A percentile compares a stretch with the other conserved stretches of the same genome.
These are phyloP conservation scores for Drosophila willistoni DNA, from an alignment of 1,140 invertebrate species.

Conservation along the genomic window DNA sequence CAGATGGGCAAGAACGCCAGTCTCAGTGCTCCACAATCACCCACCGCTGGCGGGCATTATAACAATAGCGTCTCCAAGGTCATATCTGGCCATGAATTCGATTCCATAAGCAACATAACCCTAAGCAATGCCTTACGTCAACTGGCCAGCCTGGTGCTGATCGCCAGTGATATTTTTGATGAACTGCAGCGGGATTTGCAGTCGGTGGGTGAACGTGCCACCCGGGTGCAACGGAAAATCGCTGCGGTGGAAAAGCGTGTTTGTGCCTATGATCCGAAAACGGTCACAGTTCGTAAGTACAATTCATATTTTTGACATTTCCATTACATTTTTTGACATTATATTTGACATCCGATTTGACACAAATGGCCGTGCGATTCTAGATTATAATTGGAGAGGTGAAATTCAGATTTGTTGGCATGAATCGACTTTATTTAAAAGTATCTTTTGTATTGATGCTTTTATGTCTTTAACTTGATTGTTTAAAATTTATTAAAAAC, in stretches of 20 bases:
- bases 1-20: slow-evolving; percentile 43
- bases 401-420: too few species aligned
- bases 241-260: slow-evolving; percentile 86
- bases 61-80: slow-evolving; percentile 42
- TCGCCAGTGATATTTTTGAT: slow-evolving; percentile 91
- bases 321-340: too few species aligned
- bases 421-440: too few species aligned
- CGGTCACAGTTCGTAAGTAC: slow-evolving; percentile 93
- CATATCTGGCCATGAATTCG: slow-evolving; percentile 87
- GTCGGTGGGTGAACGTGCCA: slow-evolving; percentile 87
- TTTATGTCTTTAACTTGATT: too few species aligned
- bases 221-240: slow-evolving; percentile 86
- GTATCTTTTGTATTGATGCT: too few species aligned
- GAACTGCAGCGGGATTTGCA: slow-evolving; percentile 88
- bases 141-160: slow-evolving; percentile 89
- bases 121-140: slow-evolving; percentile 90
- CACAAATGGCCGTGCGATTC: too few species aligned
- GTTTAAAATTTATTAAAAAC: too few species aligned
- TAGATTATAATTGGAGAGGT: too few species aligned
- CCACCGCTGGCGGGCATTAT: slow-evolving; percentile 42
- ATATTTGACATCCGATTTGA: too few species aligned
- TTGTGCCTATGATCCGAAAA: slow-evolving; percentile 89
- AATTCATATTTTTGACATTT: not conserved
- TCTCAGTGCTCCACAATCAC: slow-evolving; percentile 63
- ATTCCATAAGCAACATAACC: slow-evolving; percentile 90